These are phyloP conservation scores for Coracopsis vasa DNA, from an alignment of 2,113 vertebrate genomes.

Conservation along the genomic window DNA sequence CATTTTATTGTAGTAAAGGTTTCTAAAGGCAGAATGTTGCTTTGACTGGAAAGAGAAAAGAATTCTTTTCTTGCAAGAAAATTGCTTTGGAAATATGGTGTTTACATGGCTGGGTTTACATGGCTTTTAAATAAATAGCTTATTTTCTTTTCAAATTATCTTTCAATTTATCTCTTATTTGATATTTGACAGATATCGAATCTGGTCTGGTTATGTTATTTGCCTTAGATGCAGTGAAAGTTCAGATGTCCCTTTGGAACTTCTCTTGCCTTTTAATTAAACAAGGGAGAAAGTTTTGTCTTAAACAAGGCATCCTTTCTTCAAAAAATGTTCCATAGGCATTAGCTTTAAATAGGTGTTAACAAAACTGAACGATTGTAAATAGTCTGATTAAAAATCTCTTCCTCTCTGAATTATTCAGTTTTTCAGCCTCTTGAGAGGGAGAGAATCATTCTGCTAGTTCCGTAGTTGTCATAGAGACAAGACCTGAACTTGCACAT, in stretches of 20 bases:
- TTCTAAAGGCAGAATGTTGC: neutral
- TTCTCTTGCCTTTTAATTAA: neutral
- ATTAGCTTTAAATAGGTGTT: constrained; percentile 29
- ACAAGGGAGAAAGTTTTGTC: neutral
- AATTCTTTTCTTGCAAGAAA: neutral
- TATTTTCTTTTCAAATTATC: neutral
- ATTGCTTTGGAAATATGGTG: neutral
- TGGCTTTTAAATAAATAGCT: neutral
- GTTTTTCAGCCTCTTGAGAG: constrained; percentile 31
- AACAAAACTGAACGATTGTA: constrained; percentile 14
- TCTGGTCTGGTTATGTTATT: neutral
- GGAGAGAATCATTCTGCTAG: constrained; percentile 33
- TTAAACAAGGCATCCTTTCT: constrained; percentile 26
- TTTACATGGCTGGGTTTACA: neutral
- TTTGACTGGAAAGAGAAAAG: neutral
- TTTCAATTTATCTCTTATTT: too few species aligned
- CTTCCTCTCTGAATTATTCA: constrained; percentile 34
- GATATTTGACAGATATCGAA: neutral
- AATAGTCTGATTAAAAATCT: constrained; percentile 46
- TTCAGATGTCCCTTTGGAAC: neutral
- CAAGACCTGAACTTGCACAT: constrained; percentile 13
- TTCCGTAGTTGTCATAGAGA: constrained; percentile 58
- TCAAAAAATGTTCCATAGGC: neutral
- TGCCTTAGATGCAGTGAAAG: neutral
- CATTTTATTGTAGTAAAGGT: neutral